A percentile compares a stretch with the other conserved stretches of the same genome.
These are phyloP conservation scores for Cottoperca gobio DNA, from an alignment of 2,797 vertebrate genomes.

Conservation along the genomic window DNA sequence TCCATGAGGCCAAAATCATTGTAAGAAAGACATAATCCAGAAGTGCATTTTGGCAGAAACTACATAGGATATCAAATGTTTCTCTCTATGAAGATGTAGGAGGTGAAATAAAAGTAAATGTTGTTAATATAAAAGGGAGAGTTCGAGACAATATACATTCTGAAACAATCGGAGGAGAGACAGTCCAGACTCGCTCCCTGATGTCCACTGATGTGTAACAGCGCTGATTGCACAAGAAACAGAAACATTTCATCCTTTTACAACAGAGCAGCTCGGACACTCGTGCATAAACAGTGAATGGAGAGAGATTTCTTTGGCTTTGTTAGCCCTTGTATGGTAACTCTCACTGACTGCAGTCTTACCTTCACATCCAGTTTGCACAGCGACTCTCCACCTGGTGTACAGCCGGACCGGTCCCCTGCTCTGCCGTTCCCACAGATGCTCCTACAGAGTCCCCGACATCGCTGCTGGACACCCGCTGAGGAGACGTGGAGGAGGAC, in stretches of 20 bases:
- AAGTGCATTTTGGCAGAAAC: conserved; percentile 15
- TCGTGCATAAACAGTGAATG: background rate
- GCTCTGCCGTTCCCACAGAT: background rate
- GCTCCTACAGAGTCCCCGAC: conserved; percentile 45
- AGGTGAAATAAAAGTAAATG: background rate
- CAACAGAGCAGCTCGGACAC: conserved; percentile 5
- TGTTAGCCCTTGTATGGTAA: conserved; percentile 13
- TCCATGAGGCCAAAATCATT: conserved; percentile 10
- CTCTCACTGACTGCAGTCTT: conserved; percentile 2
- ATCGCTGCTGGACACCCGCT: conserved; percentile 33
- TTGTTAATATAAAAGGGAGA: background rate
- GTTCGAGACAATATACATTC: background rate
- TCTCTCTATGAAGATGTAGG: too few relatives aligned
- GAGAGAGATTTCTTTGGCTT: background rate
- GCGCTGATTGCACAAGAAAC: conserved; percentile 29
- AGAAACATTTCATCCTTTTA: conserved; percentile 8
- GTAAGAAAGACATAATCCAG: conserved; percentile 62
- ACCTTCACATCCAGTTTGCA: conserved; percentile 71
- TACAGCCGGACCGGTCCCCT: background rate
- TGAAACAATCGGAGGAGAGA: conserved; percentile 15
- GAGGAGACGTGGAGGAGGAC: conserved; percentile 23
- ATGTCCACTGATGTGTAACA: conserved; percentile 22
- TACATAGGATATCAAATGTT: conserved; percentile 46
- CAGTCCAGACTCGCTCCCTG: background rate
- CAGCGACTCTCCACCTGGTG: conserved; percentile 34